phyloP scores from a whole-genome alignment of 2,888 invertebrate genomes.

The Hirtodrosophila histrioides region DNA sequence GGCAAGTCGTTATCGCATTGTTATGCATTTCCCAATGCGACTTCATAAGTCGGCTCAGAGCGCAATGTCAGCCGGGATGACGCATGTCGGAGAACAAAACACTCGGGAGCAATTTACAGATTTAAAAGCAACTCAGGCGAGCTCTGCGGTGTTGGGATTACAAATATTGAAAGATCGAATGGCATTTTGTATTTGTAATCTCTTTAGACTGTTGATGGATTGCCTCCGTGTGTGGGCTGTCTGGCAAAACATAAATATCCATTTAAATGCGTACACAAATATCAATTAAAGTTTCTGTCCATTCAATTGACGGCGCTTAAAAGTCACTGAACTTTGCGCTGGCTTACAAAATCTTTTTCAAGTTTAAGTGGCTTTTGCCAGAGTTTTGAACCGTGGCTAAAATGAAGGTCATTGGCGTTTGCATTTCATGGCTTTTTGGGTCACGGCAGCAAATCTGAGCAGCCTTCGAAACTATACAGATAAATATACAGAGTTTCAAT shows the following conservation, averaged over 20 bases:
- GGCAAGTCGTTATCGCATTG: too few relatives aligned
- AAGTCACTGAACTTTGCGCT: slow-evolving; percentile 62
- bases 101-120: too few relatives aligned
- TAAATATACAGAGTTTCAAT: slow-evolving; percentile 1
- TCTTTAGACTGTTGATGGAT: slow-evolving; percentile 46
- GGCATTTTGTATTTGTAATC: slow-evolving; percentile 25
- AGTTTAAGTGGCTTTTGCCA: slow-evolving; percentile 58
- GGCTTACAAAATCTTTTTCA: slow-evolving; percentile 50
- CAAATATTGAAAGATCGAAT: neutral
- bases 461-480: slow-evolving; percentile 15
- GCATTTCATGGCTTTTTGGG: slow-evolving; percentile 65
- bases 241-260: slow-evolving; percentile 17
- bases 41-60: too few relatives aligned
- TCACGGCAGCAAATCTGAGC: slow-evolving; percentile 42
- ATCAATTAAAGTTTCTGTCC: slow-evolving; percentile 62
- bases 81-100: too few relatives aligned
- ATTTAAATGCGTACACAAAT: slow-evolving; percentile 65
- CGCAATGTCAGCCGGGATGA: too few relatives aligned
- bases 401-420: slow-evolving; percentile 70
- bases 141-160: neutral
- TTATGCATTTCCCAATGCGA: too few relatives aligned
- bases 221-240: slow-evolving; percentile 40
- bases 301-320: slow-evolving; percentile 36
- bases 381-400: slow-evolving; percentile 63
- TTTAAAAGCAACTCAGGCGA: too few relatives aligned